phyloP scores from a whole-genome alignment of 2,888 invertebrate species.

The Cylloceria caligata region DNA sequence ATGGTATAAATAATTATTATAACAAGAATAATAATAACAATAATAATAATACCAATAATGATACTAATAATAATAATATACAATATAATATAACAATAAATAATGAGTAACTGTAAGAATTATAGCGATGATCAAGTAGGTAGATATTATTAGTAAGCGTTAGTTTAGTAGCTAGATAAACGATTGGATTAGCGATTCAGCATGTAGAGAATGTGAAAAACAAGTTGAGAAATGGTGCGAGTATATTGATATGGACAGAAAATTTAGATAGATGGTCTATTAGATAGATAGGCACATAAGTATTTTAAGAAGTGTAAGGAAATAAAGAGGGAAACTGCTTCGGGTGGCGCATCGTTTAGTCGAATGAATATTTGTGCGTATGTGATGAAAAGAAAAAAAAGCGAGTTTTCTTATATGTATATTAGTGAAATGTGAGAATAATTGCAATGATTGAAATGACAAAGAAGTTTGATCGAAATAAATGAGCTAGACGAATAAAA shows the following conservation, averaged over 20 bases:
- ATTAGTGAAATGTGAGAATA: slow-evolving; percentile 24
- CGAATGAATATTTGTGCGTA: slow-evolving; percentile 16
- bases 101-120: slow-evolving; percentile 38
- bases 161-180: slow-evolving; percentile 54
- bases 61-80: slow-evolving; percentile 29
- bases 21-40: slow-evolving; percentile 21
- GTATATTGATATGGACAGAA: slow-evolving; percentile 31
- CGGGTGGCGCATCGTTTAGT: slow-evolving; percentile 36
- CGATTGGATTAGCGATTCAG: slow-evolving; percentile 45
- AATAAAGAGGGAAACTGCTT: slow-evolving; percentile 29
- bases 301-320: slow-evolving; percentile 37
- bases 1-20: slow-evolving; percentile 46
- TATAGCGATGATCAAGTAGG: slow-evolving; percentile 44
- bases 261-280: slow-evolving; percentile 65
- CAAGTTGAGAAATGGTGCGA: slow-evolving; percentile 51
- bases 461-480: not conserved
- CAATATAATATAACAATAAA: slow-evolving; percentile 21
- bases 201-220: slow-evolving; percentile 43
- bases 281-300: slow-evolving; percentile 63
- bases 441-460: not conserved
- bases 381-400: slow-evolving; percentile 6
- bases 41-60: slow-evolving; percentile 28
- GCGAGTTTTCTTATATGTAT: slow-evolving; percentile 26
- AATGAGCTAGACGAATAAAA: not conserved
- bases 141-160: slow-evolving; percentile 55